Base-by-base conservation (phyloP, 2,113 vertebrate species). In the Sciurus niger region DNA sequence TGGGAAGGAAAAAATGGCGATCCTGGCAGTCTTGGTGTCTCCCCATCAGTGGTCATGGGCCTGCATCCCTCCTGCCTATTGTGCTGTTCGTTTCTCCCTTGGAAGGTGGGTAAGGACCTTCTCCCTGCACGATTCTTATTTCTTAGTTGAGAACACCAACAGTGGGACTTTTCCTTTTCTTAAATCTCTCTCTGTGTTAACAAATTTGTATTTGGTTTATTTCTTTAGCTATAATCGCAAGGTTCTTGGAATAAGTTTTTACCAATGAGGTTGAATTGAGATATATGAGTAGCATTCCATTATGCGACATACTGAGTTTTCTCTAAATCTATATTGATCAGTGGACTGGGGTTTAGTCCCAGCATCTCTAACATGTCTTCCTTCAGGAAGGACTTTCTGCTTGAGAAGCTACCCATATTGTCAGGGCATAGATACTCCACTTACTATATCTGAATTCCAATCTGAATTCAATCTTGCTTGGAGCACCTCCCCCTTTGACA, bases 221-320 rank as follows among this genome's bases (percentile, higher is more conserved):
- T 97, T 82, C 28, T 92, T 95, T 88, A 73, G 60, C 16, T 85
- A 34, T 89, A 84, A 93, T 91, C 70, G 89, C 28, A 88, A 78
- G 40, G 10, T 14, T 73, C 7, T 70, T 68, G 58, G 65, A 48
- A 76, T 2, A 74, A 48, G 46, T 78, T 90, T 68, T 28, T 93
- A 0, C 78, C 63, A 73, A 16, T 43, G 40, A 76, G 20, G 17
- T 91, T 73, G n/a, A 84, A 37, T 37, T 65, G n/a, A 88, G 37
- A 37, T 87, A 32, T 77, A n/a, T 51, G 53, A 72, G 43, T 70
- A 80, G 34, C 3, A 68, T 32, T 76, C n/a, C 32, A 79, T 82
- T 92, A 30, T 20, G 1, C 55, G 37, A 22, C 34, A 30, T 70
- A 28, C 32, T 78, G 25, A 32, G 89, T 16, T 70, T 46, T 88